Conservation (phyloP, 2,113 vertebrate genomes). For the Ceyx melanurus region DNA sequence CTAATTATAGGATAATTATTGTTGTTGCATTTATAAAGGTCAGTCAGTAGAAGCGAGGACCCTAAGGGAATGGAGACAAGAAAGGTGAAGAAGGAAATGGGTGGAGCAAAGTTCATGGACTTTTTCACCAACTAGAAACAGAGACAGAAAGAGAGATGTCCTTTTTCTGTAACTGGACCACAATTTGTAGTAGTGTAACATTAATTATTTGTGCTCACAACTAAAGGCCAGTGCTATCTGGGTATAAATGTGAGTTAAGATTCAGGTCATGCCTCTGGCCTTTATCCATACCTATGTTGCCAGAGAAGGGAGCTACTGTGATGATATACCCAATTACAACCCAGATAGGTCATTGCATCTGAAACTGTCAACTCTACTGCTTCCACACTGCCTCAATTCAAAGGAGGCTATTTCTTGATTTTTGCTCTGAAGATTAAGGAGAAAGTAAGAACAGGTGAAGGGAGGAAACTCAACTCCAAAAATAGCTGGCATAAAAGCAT, state of each 20-base stretch:
- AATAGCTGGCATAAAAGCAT: not conserved
- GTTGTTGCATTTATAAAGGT: conserved; percentile 62
- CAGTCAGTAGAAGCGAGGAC: conserved; percentile 52
- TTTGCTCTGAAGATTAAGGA: not conserved
- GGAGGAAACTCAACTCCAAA: not conserved
- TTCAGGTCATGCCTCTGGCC: not conserved
- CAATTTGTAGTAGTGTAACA: not conserved
- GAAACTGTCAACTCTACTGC: not conserved
- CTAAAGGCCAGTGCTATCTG: not conserved
- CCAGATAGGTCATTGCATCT: not conserved
- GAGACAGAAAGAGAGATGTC: not conserved
- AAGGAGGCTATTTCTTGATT: not conserved
- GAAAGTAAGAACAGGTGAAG: not conserved
- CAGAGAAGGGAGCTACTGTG: not conserved
- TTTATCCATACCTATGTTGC: not conserved
- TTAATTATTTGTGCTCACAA: not conserved
- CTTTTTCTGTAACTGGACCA: not conserved
- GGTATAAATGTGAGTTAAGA: not conserved
- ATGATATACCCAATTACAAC: not conserved
- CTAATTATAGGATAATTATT: conserved; percentile 70
- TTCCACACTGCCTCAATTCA: not conserved
- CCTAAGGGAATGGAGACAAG: conserved; percentile 58
- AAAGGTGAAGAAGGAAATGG: conserved; percentile 36
- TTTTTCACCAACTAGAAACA: not conserved
- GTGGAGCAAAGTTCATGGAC: not conserved